These are phyloP conservation scores for Lota lota DNA, from an alignment of 2,113 vertebrate genomes.

Conservation along the genomic window DNA sequence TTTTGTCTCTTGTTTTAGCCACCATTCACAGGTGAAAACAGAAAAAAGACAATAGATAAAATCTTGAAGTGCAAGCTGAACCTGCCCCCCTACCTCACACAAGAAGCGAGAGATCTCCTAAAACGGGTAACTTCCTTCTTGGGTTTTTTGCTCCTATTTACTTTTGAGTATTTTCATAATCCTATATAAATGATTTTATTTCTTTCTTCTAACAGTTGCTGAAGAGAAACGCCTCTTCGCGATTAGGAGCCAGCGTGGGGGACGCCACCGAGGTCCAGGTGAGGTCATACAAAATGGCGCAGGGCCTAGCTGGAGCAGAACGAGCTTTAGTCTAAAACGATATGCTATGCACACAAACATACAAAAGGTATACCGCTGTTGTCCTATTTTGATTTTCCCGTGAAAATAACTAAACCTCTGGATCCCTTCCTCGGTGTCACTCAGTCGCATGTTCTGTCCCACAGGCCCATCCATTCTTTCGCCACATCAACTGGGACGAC, in stretches of 20 bases:
- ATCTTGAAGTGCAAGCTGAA: slow-evolving; percentile 99
- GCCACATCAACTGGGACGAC: slow-evolving; percentile 98
- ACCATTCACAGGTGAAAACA: slow-evolving; percentile 96
- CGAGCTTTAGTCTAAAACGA: no score
- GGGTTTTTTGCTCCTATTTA: neutral
- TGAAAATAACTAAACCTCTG: neutral
- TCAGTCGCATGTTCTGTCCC: neutral
- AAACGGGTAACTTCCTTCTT: slow-evolving; percentile 83
- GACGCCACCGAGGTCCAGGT: slow-evolving; percentile 98
- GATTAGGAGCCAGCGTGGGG: slow-evolving; percentile 89
- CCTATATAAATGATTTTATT: neutral
- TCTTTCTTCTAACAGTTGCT: slow-evolving; percentile 80
- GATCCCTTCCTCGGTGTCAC: neutral
- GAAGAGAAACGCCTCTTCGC: slow-evolving; percentile 96
- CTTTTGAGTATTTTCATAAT: neutral
- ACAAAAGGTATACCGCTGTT: no score
- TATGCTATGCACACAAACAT: neutral
- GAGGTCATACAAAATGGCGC: slow-evolving; percentile 16
- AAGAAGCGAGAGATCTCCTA: slow-evolving; percentile 98
- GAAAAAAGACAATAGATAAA: slow-evolving; percentile 99
- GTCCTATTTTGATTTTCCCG: no score
- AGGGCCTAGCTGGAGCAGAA: no score
- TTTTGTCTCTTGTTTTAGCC: slow-evolving; percentile 68
- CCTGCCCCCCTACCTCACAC: slow-evolving; percentile 99
- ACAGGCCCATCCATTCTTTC: slow-evolving; percentile 77